phyloP scores from a whole-genome alignment of 2,888 invertebrate genomes.

The Lepidonotus clava region DNA sequence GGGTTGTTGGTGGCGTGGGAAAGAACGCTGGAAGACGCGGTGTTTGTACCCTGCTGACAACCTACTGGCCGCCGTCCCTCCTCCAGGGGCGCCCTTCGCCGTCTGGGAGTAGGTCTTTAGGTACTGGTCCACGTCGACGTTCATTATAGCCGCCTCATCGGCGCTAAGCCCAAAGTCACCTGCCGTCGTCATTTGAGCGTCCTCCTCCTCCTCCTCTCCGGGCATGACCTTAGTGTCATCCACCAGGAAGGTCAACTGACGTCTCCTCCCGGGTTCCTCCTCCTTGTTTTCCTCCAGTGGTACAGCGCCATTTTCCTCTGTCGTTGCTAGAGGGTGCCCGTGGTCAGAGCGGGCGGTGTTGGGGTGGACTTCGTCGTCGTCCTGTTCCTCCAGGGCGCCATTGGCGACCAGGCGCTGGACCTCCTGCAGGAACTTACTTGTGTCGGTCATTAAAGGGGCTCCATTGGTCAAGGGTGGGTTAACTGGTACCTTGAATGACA shows the following conservation, averaged over 20 bases:
- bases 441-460: constrained; percentile 13
- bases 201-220: not conserved
- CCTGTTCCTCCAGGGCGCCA: constrained; percentile 7
- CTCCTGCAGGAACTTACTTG: constrained; percentile 25
- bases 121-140: not conserved
- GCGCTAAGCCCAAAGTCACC: constrained; percentile 1
- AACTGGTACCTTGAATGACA: too few relatives aligned
- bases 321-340: not conserved
- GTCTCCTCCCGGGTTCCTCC: not conserved
- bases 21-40: constrained; percentile 32
- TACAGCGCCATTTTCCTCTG: too few relatives aligned
- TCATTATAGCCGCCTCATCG: not conserved
- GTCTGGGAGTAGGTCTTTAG: not conserved
- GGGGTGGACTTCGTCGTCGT: not conserved
- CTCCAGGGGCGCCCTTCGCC: not conserved
- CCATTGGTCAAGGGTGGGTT: too few relatives aligned
- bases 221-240: not conserved
- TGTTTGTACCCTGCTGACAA: not conserved
- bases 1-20: constrained; percentile 8
- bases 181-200: not conserved
- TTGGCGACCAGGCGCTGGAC: not conserved
- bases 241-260: not conserved
- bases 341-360: not conserved
- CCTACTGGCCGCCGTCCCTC: not conserved
- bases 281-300: not conserved